A percentile compares a stretch with the other conserved stretches of the same genome.
Evolutionary conservation across 2,113 vertebrate species (phyloP).

Genomic region (Cebidichthys violaceus): DNA sequence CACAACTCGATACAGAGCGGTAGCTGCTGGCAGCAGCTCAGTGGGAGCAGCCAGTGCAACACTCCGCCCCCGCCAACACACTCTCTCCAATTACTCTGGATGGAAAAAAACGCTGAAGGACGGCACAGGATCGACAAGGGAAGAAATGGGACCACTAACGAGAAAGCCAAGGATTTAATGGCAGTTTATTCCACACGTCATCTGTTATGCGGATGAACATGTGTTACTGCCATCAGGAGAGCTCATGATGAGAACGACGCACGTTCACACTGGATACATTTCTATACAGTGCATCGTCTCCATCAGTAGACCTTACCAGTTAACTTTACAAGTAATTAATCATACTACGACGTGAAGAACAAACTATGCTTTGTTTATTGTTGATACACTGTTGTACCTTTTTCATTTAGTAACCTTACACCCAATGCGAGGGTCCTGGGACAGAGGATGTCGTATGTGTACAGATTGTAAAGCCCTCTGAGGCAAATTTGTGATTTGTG

Average conservation of each 20-base stretch:
- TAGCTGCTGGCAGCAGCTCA: constrained; percentile 66
- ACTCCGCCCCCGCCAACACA: constrained; percentile 36
- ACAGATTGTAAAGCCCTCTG: too few relatives aligned
- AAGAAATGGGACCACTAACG: constrained; percentile 33
- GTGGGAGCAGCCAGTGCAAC: constrained; percentile 35
- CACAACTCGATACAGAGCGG: constrained; percentile 55
- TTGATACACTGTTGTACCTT: background rate
- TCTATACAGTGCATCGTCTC: background rate
- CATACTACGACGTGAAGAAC: background rate
- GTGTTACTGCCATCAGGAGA: constrained; percentile 35
- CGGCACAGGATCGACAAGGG: constrained; percentile 2
- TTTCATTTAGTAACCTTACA: background rate
- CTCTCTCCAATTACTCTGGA: constrained; percentile 60
- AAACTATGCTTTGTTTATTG: background rate
- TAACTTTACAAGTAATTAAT: background rate
- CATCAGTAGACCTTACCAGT: background rate
- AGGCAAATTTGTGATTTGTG: too few relatives aligned
- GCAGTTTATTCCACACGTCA: constrained; percentile 17
- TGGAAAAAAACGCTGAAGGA: constrained; percentile 45
- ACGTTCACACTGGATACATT: background rate
- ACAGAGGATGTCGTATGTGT: too few relatives aligned
- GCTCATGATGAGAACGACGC: constrained; percentile 7
- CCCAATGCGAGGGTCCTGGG: too few relatives aligned
- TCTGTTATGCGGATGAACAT: constrained; percentile 37
- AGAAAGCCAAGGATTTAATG: constrained; percentile 41